Percentiles rank a stretch among this genome's conserved stretches.
phyloP scores from a whole-genome alignment of 2,113 vertebrate genomes.

The Pholis gunnellus region DNA sequence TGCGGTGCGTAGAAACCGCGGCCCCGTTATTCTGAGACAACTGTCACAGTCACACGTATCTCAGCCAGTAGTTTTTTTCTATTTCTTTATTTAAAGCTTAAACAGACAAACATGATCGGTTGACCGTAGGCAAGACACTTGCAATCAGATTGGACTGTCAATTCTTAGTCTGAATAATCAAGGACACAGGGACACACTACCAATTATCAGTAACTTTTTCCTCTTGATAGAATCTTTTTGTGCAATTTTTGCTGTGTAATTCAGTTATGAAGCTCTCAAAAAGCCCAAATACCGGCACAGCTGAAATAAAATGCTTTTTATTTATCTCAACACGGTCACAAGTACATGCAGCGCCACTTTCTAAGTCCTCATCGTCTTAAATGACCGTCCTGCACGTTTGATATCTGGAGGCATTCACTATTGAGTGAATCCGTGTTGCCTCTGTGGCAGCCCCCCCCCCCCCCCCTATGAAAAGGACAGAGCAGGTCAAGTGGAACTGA shows the following conservation, averaged over 20 bases:
- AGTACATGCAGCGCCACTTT: neutral
- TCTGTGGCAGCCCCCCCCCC: slow-evolving; percentile 28
- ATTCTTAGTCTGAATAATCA: too few species aligned
- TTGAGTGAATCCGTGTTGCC: slow-evolving; percentile 41
- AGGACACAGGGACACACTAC: too few species aligned
- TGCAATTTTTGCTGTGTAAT: neutral
- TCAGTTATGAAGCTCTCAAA: neutral
- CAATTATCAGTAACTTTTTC: neutral
- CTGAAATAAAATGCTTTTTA: neutral
- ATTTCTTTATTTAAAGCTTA: too few species aligned
- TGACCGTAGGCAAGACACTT: too few species aligned
- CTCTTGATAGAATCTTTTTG: neutral
- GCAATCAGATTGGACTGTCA: too few species aligned
- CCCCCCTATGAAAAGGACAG: slow-evolving; percentile 42
- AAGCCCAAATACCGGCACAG: neutral
- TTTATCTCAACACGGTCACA: slow-evolving; percentile 12
- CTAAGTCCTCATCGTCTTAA: neutral
- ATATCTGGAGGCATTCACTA: slow-evolving; percentile 56
- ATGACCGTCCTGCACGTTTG: neutral
- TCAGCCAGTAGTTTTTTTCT: neutral
- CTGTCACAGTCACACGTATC: neutral
- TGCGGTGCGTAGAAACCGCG: too few species aligned
- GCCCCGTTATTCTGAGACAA: neutral
- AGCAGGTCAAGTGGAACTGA: slow-evolving; percentile 66
- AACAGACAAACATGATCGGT: too few species aligned